These are phyloP conservation scores for Chrysolina americana DNA, from an alignment of 2,888 invertebrate species.

Conservation along the genomic window DNA sequence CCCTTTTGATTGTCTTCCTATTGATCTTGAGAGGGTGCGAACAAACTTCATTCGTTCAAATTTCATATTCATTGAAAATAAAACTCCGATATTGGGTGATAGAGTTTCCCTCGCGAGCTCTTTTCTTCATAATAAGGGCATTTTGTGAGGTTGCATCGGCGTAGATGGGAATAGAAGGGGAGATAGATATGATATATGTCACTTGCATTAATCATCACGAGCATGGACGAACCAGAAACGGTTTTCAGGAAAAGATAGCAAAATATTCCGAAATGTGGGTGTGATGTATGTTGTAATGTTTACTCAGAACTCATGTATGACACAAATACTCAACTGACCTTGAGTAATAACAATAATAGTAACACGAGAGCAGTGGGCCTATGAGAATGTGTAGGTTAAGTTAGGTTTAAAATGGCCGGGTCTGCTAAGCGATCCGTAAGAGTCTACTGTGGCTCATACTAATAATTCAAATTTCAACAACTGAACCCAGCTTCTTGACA, in stretches of 20 bases:
- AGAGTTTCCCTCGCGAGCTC: constrained; percentile 42
- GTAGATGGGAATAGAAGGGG: background rate
- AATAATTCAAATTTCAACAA: too few relatives aligned
- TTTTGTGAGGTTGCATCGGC: constrained; percentile 32
- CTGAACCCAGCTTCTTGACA: too few relatives aligned
- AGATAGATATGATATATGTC: constrained; percentile 29
- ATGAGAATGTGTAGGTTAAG: too few relatives aligned
- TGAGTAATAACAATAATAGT: too few relatives aligned
- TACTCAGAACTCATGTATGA: too few relatives aligned
- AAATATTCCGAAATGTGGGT: too few relatives aligned
- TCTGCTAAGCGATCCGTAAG: too few relatives aligned
- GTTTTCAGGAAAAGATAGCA: background rate
- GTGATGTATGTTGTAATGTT: too few relatives aligned
- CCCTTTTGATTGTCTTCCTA: constrained; percentile 47
- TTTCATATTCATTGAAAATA: constrained; percentile 58
- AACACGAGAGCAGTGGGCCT: too few relatives aligned
- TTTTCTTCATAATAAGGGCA: constrained; percentile 46
- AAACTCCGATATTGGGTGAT: constrained; percentile 48
- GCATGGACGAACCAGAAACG: background rate
- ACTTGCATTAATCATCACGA: constrained; percentile 12
- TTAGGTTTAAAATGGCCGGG: too few relatives aligned
- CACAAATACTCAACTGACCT: too few relatives aligned
- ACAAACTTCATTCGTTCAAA: constrained; percentile 50
- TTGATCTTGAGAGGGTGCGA: constrained; percentile 49
- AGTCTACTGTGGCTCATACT: too few relatives aligned